Evolutionary conservation across 2,888 invertebrate species (phyloP).

Genomic region (Terebella lapidaria): DNA sequence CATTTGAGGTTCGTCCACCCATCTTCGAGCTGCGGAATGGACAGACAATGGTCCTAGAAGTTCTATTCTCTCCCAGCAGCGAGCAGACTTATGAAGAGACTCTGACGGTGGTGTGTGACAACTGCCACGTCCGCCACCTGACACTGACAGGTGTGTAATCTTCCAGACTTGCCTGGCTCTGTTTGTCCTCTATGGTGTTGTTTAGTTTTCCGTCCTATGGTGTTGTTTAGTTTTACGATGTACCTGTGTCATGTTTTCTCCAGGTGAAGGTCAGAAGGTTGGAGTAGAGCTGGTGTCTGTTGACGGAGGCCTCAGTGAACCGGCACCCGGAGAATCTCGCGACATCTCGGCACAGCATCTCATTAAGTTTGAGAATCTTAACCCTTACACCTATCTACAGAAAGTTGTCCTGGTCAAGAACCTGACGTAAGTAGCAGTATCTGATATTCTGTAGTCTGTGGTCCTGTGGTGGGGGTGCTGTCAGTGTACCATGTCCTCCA

Average conservation of each 20-base stretch:
- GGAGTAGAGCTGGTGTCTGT: slow-evolving; percentile 35
- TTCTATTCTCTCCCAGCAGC: slow-evolving; percentile 42
- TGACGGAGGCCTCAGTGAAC: slow-evolving; percentile 39
- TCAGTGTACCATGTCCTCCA: background rate
- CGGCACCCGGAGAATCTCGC: slow-evolving; percentile 39
- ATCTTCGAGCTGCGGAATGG: slow-evolving; percentile 41
- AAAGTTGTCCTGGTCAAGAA: slow-evolving; percentile 39
- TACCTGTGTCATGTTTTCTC: background rate
- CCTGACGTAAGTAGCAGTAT: slow-evolving; percentile 34
- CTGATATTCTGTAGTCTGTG: too few species aligned
- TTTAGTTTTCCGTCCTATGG: too few species aligned
- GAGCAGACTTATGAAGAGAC: slow-evolving; percentile 36
- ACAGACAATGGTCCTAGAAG: slow-evolving; percentile 41
- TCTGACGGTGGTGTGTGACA: slow-evolving; percentile 51
- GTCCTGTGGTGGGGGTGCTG: background rate
- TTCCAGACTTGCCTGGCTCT: too few species aligned
- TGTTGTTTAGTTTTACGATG: too few species aligned
- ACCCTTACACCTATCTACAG: slow-evolving; percentile 50
- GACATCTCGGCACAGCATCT: slow-evolving; percentile 44
- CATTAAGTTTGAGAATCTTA: slow-evolving; percentile 45
- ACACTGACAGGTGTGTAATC: slow-evolving; percentile 38
- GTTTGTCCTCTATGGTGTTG: too few species aligned
- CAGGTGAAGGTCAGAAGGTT: slow-evolving; percentile 45
- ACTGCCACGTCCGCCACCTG: slow-evolving; percentile 49
- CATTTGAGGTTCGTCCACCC: slow-evolving; percentile 50